Base-by-base conservation (phyloP, 2,113 vertebrate genomes). In the Vombatus ursinus region DNA sequence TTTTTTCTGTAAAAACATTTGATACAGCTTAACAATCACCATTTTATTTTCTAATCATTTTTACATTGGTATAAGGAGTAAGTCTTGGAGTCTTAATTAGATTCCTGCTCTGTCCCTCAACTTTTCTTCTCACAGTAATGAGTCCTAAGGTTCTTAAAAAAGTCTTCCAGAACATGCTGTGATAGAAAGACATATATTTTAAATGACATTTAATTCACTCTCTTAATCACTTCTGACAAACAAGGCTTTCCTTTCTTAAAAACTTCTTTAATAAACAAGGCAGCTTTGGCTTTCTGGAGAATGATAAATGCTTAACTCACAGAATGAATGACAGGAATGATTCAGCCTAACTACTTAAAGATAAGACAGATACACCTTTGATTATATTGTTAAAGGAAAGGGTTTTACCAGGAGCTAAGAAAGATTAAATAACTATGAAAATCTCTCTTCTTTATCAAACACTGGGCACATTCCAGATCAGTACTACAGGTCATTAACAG, bases 321-420 rank as follows among this genome's bases (percentile, higher is more conserved):
- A 90, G 77, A 96, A 90, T 37, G 0, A 92, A 49, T 89, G 4
- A 96, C 97, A 22, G 93, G 52, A 92, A 50, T 94, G 90, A 61
- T 91, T 97, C 92, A 96, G n/a, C 37, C 68, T 26, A 90, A 92
- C 14, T 92, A 54, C 44, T 95, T 77, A 95, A 97, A 37, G 23
- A 37, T 19, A 92, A 94, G 1, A 57, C 93, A 26, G 94, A 90
- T 22, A 90, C 8, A 49, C 52, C n/a, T 96, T 54, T 90, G 57
- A 94, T 92, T 68, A 48, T 0, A 50, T 11, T 51, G 61, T 93
- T 94, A 12, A 44, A 89, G 23, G 25, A 0, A 14, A 91, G n/a
- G 0, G 3, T 1, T 57, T 94, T 95, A 54, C 0, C 0, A 0
- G 51, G 1, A 24, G 25, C 47, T 54, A 44, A 96, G 47, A 89